A percentile compares a stretch with the other conserved stretches of the same genome.
phyloP scores from a whole-genome alignment of 2,797 vertebrate genomes.

The Anisognathus igniventris region DNA sequence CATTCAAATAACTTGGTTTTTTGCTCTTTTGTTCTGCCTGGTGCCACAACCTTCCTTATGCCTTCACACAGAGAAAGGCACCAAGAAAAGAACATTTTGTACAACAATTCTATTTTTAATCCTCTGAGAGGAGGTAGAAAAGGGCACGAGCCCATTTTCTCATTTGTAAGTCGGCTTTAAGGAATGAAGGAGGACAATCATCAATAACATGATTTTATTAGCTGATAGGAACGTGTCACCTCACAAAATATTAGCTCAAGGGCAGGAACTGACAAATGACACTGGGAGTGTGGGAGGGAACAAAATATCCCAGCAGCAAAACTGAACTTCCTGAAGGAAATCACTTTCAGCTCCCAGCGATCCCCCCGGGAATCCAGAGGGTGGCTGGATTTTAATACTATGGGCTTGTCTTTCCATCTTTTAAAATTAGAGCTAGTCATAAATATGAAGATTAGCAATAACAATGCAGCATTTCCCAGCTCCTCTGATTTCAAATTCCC shows the following conservation, averaged over 20 bases:
- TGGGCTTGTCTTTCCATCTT: slow-evolving; percentile 39
- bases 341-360: background rate
- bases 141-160: background rate
- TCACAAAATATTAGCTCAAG: slow-evolving; percentile 43
- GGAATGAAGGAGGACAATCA: background rate
- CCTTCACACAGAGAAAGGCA: background rate
- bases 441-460: slow-evolving; percentile 61
- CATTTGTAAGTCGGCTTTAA: background rate
- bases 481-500: slow-evolving; percentile 45
- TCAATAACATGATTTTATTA: slow-evolving; percentile 49
- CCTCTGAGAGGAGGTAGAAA: background rate
- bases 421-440: slow-evolving; percentile 52
- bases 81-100: background rate
- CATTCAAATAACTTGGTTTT: background rate
- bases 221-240: slow-evolving; percentile 27
- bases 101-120: slow-evolving; percentile 13
- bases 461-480: slow-evolving; percentile 52
- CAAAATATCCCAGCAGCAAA: slow-evolving; percentile 28
- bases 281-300: slow-evolving; percentile 38
- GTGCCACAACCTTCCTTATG: background rate
- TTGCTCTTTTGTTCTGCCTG: background rate
- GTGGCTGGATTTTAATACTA: slow-evolving; percentile 13
- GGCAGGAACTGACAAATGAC: slow-evolving; percentile 50
- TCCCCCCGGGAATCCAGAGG: background rate
- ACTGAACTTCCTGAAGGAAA: slow-evolving; percentile 58